These are phyloP conservation scores for Drosophila azteca DNA, from an alignment of 1,140 invertebrate species.

Conservation along the genomic window DNA sequence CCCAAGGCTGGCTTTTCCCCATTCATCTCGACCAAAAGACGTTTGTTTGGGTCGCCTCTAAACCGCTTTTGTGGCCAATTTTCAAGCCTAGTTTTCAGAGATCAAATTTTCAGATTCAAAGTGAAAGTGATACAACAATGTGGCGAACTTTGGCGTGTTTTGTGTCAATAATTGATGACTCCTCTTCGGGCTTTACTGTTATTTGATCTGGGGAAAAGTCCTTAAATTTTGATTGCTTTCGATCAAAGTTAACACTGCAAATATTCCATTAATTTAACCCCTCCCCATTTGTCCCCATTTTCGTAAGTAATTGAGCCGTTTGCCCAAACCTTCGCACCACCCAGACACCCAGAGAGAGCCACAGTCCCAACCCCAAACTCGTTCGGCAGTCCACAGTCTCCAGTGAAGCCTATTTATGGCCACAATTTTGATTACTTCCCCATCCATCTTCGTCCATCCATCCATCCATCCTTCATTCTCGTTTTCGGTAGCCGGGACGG, in stretches of 20 bases:
- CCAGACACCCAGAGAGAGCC: neutral
- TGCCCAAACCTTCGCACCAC: conserved; percentile 20
- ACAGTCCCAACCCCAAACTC: neutral
- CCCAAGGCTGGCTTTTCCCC: conserved; percentile 49
- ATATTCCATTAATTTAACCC: conserved; percentile 54
- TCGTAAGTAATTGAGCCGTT: conserved; percentile 75
- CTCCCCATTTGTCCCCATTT: conserved; percentile 56
- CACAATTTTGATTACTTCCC: conserved; percentile 67
- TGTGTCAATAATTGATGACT: conserved; percentile 33
- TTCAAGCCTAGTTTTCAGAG: conserved; percentile 10
- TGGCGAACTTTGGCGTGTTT: conserved; percentile 16
- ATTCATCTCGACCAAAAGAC: conserved; percentile 39
- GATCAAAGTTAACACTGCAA: conserved; percentile 10
- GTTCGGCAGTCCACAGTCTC: conserved; percentile 3
- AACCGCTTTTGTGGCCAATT: conserved; percentile 37
- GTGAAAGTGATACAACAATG: conserved; percentile 42
- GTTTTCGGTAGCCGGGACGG: conserved; percentile 31
- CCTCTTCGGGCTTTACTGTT: neutral
- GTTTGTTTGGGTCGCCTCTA: conserved; percentile 57
- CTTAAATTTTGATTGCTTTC: conserved; percentile 40
- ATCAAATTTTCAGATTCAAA: conserved; percentile 3
- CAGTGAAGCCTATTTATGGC: conserved; percentile 64
- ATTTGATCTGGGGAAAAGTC: neutral
- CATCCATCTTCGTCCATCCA: conserved; percentile 36
- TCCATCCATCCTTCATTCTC: conserved; percentile 9